Evolutionary conservation across 2,797 vertebrate species (phyloP).

Genomic region (Cygnus olor): DNA sequence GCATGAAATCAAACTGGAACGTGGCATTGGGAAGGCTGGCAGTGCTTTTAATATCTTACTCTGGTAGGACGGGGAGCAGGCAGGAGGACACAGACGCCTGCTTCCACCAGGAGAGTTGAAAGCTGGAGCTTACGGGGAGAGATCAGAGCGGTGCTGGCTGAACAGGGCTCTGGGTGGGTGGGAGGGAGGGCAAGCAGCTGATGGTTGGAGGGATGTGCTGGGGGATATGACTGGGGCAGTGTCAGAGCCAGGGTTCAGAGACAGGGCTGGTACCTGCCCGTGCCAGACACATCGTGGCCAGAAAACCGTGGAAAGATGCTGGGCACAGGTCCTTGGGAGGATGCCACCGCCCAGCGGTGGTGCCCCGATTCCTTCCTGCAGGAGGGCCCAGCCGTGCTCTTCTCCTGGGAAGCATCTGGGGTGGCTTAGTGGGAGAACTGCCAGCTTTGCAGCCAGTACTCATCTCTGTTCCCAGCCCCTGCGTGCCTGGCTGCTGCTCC

Average conservation of each 20-base stretch:
- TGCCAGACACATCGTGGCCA: neutral
- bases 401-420: neutral
- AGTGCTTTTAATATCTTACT: slow-evolving; percentile 55
- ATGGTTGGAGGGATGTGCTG: neutral
- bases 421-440: neutral
- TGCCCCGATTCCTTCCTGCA: neutral
- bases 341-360: neutral
- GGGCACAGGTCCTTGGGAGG: neutral
- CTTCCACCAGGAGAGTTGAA: neutral
- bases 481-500: neutral
- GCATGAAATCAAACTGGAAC: slow-evolving; percentile 63
- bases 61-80: neutral
- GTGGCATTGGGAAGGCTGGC: neutral
- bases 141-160: neutral
- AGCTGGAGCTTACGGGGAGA: neutral
- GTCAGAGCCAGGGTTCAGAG: neutral
- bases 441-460: neutral
- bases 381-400: neutral
- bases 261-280: neutral
- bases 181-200: neutral
- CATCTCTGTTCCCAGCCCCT: neutral
- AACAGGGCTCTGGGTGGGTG: neutral
- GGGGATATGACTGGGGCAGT: neutral
- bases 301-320: neutral
- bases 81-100: neutral